These are phyloP conservation scores for Chloebia gouldiae DNA, from an alignment of 2,113 vertebrate genomes.

Conservation along the genomic window DNA sequence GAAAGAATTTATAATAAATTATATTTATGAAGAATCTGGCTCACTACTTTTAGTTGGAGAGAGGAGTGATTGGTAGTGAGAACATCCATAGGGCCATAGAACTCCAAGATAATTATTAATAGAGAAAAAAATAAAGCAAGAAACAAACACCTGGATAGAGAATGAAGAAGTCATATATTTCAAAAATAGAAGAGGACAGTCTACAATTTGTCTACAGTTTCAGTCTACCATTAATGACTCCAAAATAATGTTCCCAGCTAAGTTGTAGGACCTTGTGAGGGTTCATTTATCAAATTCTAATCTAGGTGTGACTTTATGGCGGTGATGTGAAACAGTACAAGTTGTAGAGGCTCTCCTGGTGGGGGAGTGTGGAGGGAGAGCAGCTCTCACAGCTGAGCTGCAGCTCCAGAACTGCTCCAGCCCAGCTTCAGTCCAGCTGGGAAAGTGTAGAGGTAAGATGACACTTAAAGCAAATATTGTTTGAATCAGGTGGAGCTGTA, in stretches of 20 bases:
- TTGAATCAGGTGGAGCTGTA: not conserved
- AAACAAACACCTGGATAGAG: not conserved
- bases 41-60: not conserved
- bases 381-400: fast-evolving
- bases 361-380: not conserved
- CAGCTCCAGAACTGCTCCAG: not conserved
- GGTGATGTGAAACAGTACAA: fast-evolving
- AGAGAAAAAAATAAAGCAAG: not conserved
- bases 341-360: not conserved
- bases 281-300: not conserved
- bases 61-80: not conserved
- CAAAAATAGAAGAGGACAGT: not conserved
- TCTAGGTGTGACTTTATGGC: not conserved
- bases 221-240: not conserved
- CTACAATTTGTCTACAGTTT: not conserved
- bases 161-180: not conserved
- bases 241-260: not conserved
- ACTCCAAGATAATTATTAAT: not conserved
- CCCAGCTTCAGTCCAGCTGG: no score
- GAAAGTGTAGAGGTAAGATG: not conserved
- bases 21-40: not conserved
- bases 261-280: not conserved
- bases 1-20: slow-evolving; percentile 19
- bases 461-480: not conserved
- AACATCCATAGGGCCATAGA: not conserved